Evolutionary conservation across 2,888 invertebrate species (phyloP).

Genomic region (Syrphus vitripennis): DNA sequence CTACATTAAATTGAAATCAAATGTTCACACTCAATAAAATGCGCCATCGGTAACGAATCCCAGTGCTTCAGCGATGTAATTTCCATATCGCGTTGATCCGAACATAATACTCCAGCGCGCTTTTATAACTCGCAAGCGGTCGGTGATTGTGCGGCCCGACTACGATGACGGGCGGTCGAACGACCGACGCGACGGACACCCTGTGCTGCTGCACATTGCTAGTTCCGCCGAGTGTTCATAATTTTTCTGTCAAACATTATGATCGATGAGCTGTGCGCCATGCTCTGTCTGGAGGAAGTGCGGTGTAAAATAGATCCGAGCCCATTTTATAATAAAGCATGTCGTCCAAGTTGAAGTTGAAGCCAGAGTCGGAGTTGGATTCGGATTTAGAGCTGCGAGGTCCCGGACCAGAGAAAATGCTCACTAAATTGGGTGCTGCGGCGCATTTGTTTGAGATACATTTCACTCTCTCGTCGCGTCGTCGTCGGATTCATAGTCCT

Average conservation of each 20-base stretch:
- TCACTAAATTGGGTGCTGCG: conserved; percentile 52
- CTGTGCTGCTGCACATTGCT: not conserved
- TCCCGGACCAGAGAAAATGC: conserved; percentile 4
- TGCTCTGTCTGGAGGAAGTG: conserved; percentile 64
- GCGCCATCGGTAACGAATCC: conserved; percentile 63
- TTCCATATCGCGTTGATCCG: conserved; percentile 66
- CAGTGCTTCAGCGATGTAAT: conserved; percentile 45
- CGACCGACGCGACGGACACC: too few relatives aligned
- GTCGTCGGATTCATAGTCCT: conserved; percentile 2
- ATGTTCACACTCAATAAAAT: conserved; percentile 71
- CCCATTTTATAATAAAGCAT: conserved; percentile 34
- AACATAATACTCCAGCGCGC: conserved; percentile 47
- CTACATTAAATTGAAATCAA: conserved; percentile 68
- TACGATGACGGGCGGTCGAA: not conserved
- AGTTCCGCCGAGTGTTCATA: conserved; percentile 65
- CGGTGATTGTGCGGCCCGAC: not conserved
- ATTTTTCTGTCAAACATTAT: conserved; percentile 70
- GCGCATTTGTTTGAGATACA: conserved; percentile 58
- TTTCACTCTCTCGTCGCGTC: conserved; percentile 21
- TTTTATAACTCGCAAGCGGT: not conserved
- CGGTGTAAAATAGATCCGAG: conserved; percentile 48
- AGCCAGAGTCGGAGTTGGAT: not conserved
- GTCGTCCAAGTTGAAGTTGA: not conserved
- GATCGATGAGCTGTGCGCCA: conserved; percentile 64
- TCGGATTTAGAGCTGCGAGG: not conserved